Conservation (phyloP, 2,113 vertebrate species). For the Plecturocebus donacophilus region DNA sequence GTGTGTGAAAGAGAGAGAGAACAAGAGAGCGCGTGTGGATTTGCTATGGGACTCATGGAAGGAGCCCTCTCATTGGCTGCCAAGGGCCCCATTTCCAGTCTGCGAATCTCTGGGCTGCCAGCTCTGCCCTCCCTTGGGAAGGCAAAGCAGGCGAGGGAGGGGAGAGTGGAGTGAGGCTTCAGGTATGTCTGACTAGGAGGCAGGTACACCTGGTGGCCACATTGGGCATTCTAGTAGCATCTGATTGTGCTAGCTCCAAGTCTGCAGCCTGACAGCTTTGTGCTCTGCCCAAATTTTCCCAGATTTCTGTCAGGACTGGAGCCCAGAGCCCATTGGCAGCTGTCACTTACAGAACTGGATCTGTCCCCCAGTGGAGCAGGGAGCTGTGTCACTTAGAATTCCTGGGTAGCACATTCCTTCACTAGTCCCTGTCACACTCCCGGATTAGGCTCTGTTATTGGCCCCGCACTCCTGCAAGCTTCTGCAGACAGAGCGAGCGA, state of each 20-base stretch:
- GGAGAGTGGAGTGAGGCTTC: constrained; percentile 47
- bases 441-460: constrained; percentile 76
- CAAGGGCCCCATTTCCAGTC: constrained; percentile 58
- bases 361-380: constrained; percentile 41
- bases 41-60: constrained; percentile 60
- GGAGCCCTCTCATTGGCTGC: constrained; percentile 71
- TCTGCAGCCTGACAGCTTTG: constrained; percentile 48
- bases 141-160: constrained; percentile 12
- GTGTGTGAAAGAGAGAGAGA: too few relatives aligned
- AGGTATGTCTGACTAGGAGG: constrained; percentile 59
- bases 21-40: not conserved
- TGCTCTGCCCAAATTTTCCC: constrained; percentile 53
- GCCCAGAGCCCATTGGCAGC: constrained; percentile 60
- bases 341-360: constrained; percentile 65
- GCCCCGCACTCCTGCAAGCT: constrained; percentile 69
- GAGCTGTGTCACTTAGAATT: constrained; percentile 74
- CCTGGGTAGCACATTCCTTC: constrained; percentile 75
- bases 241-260: constrained; percentile 27
- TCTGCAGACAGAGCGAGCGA: constrained; percentile 69
- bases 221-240: constrained; percentile 35
- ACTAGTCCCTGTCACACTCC: constrained; percentile 73
- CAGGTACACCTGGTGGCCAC: constrained; percentile 54
- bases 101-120: constrained; percentile 54
- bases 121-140: constrained; percentile 44
- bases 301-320: constrained; percentile 52